Conservation (phyloP, 64 coral and sea anemone species). For the Catalaphyllia jardinei region DNA sequence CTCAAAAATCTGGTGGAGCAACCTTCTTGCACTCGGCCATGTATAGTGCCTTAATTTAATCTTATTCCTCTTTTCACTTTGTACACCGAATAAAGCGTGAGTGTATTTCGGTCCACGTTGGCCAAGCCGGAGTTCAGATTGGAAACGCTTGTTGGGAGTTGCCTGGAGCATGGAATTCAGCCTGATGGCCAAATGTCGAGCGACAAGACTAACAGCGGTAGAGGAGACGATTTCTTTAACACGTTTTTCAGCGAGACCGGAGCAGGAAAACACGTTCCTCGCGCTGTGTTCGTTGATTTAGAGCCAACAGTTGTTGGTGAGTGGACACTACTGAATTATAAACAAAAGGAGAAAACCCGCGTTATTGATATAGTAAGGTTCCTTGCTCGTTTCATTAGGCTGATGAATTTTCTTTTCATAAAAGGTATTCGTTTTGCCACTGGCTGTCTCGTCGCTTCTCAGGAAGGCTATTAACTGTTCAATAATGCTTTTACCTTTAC, state of each 20-base stretch:
- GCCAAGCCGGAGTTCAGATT: constrained; percentile 32
- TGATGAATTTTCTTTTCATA: too few species aligned
- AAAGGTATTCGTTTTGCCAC: too few species aligned
- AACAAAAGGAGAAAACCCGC: too few species aligned
- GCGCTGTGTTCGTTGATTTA: constrained; percentile 2
- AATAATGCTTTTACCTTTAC: too few species aligned
- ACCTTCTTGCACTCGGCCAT: neutral
- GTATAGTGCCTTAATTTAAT: too few species aligned
- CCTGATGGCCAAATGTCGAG: neutral
- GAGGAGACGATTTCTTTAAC: neutral
- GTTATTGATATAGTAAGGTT: too few species aligned
- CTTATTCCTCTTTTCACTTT: too few species aligned
- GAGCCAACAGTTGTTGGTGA: neutral
- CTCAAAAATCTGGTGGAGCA: neutral
- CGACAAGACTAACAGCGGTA: neutral
- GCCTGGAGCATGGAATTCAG: constrained; percentile 26
- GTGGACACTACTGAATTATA: too few species aligned
- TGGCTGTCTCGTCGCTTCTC: too few species aligned
- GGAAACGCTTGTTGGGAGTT: constrained; percentile 33
- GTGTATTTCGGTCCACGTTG: constrained; percentile 26
- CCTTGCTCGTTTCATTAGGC: too few species aligned
- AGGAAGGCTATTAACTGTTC: too few species aligned
- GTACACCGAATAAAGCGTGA: too few species aligned
- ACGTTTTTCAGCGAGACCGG: constrained; percentile 1
- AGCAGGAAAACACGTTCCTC: neutral